Conservation (phyloP, 2,888 invertebrate species). For the Drosophila atroscutellata region DNA sequence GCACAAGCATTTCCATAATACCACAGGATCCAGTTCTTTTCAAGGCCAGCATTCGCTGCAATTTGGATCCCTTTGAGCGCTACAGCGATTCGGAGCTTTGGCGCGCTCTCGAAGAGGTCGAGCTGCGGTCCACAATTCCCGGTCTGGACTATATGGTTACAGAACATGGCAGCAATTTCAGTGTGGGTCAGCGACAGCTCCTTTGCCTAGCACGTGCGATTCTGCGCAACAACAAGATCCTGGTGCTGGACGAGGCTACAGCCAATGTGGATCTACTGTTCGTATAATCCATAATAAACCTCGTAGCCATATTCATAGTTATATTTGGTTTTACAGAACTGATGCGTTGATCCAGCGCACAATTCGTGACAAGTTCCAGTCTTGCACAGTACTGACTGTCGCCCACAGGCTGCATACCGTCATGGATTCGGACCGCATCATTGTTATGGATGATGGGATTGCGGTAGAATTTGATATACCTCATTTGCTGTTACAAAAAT, state of each 20-base stretch:
- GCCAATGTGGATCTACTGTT: conserved; percentile 88
- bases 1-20: conserved; percentile 86
- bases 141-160: conserved; percentile 86
- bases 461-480: conserved; percentile 91
- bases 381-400: conserved; percentile 94
- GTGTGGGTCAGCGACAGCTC: conserved; percentile 89
- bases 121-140: conserved; percentile 85
- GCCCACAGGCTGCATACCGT: conserved; percentile 96
- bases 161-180: conserved; percentile 87
- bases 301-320: too few species aligned
- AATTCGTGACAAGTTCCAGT: conserved; percentile 90
- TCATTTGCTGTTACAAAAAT: conserved; percentile 87
- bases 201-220: conserved; percentile 89
- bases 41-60: conserved; percentile 88
- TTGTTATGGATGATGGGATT: conserved; percentile 93
- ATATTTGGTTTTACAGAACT: conserved; percentile 85
- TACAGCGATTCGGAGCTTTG: conserved; percentile 82
- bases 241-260: conserved; percentile 89
- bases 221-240: conserved; percentile 87
- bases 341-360: conserved; percentile 93
- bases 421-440: conserved; percentile 94
- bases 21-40: conserved; percentile 87
- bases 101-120: conserved; percentile 84
- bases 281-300: conserved; percentile 19
- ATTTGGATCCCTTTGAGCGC: conserved; percentile 87